Percentiles rank a stretch among this genome's conserved stretches.
These are phyloP conservation scores for Alectoris magna DNA, from an alignment of 2,797 vertebrate genomes.

Conservation along the genomic window DNA sequence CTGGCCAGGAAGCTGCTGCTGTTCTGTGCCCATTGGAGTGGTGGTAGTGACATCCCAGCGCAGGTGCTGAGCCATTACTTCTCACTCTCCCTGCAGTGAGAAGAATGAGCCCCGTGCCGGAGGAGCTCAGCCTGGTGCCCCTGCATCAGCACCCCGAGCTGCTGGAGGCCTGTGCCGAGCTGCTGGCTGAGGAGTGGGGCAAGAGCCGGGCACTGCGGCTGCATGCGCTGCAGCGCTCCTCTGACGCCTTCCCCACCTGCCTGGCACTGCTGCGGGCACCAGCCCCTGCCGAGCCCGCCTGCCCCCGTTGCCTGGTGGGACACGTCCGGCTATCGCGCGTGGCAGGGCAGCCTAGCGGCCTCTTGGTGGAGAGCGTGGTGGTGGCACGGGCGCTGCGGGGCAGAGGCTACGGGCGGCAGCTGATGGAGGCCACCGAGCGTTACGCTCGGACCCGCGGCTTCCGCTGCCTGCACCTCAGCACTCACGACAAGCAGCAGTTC, in stretches of 20 bases:
- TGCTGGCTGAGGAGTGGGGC: neutral
- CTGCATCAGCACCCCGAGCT: neutral
- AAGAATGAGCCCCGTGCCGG: neutral
- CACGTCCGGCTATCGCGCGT: constrained; percentile 90
- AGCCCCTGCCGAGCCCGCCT: neutral
- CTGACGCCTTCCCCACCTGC: constrained; percentile 85
- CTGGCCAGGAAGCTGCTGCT: too few species aligned
- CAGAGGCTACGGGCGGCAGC: constrained; percentile 87
- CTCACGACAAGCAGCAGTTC: constrained; percentile 93
- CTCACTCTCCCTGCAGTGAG: neutral
- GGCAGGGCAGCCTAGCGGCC: constrained; percentile 78
- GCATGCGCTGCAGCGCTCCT: neutral
- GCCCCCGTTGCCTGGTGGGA: constrained; percentile 81
- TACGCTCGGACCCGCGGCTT: constrained; percentile 86
- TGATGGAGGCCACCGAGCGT: constrained; percentile 91
- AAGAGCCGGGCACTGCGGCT: neutral
- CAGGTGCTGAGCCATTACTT: neutral
- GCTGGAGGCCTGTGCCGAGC: neutral
- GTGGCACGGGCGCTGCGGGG: constrained; percentile 86
- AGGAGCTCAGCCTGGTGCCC: neutral
- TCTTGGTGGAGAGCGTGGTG: constrained; percentile 94
- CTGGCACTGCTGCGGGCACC: constrained; percentile 83
- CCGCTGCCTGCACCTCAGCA: constrained; percentile 87
- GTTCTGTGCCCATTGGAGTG: too few species aligned
- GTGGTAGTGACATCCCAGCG: too few species aligned